Evolutionary conservation across 2,113 vertebrate genomes (phyloP).

Genomic region (Benitochromis conjunctus): DNA sequence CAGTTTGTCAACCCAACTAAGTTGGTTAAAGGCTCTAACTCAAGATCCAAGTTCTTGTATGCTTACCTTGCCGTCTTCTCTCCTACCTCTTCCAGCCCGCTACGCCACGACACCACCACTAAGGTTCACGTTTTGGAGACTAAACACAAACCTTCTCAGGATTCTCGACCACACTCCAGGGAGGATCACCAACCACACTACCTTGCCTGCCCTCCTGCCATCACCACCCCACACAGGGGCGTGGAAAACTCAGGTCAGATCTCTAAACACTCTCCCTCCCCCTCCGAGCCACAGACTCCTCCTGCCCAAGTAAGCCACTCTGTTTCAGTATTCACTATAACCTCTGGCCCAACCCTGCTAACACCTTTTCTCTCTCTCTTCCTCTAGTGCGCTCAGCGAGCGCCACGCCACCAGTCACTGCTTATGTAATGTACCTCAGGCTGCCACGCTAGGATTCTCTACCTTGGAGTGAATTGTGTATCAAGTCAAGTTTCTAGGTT

Average conservation of each 20-base stretch:
- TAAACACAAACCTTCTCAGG: not conserved
- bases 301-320: not conserved
- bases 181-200: not conserved
- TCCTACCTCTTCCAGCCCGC: not conserved
- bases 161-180: not conserved
- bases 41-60: not conserved
- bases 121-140: not conserved
- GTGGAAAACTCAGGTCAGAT: not conserved
- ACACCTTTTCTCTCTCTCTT: not conserved
- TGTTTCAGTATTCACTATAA: not conserved
- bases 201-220: not conserved
- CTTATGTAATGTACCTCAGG: not conserved
- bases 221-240: not conserved
- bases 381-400: not conserved
- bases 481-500: not conserved
- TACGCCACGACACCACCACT: not conserved
- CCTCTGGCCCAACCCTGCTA: not conserved
- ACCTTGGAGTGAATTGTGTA: not conserved
- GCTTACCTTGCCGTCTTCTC: accelerated
- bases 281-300: not conserved
- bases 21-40: not conserved
- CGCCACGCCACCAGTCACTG: not conserved
- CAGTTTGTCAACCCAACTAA: not conserved
- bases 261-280: not conserved
- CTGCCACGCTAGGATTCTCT: not conserved